Conservation (phyloP, 2,888 invertebrate genomes). For the Nycteola revayana region DNA sequence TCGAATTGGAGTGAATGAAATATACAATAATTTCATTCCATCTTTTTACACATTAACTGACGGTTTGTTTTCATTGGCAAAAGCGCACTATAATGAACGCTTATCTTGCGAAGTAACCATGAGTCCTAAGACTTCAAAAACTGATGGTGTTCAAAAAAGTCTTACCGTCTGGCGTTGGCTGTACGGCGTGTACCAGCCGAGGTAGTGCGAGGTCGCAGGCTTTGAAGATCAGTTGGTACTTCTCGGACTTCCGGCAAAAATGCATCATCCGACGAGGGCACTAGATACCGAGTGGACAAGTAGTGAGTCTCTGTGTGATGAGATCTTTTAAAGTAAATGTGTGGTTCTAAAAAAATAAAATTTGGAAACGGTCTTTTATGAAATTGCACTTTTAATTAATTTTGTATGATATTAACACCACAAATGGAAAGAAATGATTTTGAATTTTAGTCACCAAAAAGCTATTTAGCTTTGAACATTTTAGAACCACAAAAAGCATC, state of each 20-base stretch:
- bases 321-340: not conserved
- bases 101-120: conserved; percentile 6
- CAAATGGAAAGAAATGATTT: too few species aligned
- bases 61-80: conserved; percentile 9
- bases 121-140: conserved; percentile 3
- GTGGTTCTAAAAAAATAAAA: not conserved
- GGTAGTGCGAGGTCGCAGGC: conserved; percentile 63
- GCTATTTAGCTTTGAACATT: too few species aligned
- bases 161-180: conserved; percentile 71
- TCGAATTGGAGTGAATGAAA: conserved; percentile 1
- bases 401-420: too few species aligned
- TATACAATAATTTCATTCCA: conserved; percentile 1
- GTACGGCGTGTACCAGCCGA: conserved; percentile 74
- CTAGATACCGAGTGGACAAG: conserved; percentile 30
- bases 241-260: conserved; percentile 70
- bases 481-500: too few species aligned
- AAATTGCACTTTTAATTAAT: too few species aligned
- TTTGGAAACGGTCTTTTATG: too few species aligned
- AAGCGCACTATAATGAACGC: conserved; percentile 10
- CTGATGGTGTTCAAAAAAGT: not conserved
- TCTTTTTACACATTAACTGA: conserved; percentile 2
- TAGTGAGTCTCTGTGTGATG: not conserved
- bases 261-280: conserved; percentile 69
- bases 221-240: conserved; percentile 54
- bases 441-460: too few species aligned